Base-by-base conservation (phyloP, 2,797 vertebrate species). In the Pelochelys cantorii region DNA sequence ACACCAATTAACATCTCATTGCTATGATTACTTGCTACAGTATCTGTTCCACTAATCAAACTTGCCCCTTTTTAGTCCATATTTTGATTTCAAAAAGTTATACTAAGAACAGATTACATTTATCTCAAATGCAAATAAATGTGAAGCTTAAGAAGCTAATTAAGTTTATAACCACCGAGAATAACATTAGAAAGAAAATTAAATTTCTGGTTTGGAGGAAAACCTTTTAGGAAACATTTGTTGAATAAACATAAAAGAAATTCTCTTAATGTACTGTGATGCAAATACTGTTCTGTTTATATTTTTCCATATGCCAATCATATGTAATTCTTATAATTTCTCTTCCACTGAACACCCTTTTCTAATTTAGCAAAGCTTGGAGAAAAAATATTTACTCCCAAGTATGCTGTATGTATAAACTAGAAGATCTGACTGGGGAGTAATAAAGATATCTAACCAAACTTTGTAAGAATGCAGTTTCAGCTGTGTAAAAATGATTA, bases 41-140 rank as follows among this genome's bases (percentile, higher is more conserved):
- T 97, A 97, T 97, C 97, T 97, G 83, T 96, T 97, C 95, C 89
- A 97, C 96, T 98, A 97, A 98, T 98, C 97, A 98, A 95, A 97
- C 88, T 95, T 97, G 90, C 34, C 97, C 91, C 94, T 97, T 97
- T 96, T 95, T 95, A 94, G 87, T 94, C 93, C 88, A 92, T 97
- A 97, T 97, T 98, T 97, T 98, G 94, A 97, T 98, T 98, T 98
- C 93, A 97, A 97, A 97, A 98, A 97, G 90, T 97, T 97, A 93
- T 93, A 91, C 89, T 88, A 94, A 91, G 93, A 96, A 97, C 95
- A 97, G 91, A 97, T 97, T 97, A 97, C 93, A 91, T 97, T 97
- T 96, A 95, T 96, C 95, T 96, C 92, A 96, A 97, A 97, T 96
- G 94, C 95, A 98, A 97, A 98, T 98, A 97, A 97, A 97, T 96